Conservation (phyloP, 35 echinoderm and acorn worm genomes). For the Heliocidaris tuberculata region DNA sequence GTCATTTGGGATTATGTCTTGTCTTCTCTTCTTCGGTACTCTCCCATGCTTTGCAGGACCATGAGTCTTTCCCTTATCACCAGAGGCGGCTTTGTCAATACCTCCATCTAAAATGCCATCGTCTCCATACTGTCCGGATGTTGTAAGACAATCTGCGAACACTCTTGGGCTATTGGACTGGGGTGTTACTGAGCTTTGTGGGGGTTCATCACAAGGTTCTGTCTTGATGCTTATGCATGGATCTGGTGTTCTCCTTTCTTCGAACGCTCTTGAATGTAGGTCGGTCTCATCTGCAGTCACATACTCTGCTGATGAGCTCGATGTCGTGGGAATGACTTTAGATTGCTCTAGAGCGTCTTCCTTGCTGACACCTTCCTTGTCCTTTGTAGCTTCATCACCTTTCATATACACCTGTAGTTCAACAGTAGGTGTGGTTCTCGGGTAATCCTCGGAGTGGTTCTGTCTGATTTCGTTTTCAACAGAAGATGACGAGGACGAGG, state of each 20-base stretch:
- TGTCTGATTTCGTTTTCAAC: not conserved
- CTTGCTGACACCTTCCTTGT: not conserved
- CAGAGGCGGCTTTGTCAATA: not conserved
- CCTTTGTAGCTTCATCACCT: not conserved
- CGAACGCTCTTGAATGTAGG: not conserved
- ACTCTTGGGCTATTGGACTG: not conserved
- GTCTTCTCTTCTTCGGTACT: not conserved
- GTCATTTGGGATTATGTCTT: not conserved
- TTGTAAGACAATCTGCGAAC: not conserved
- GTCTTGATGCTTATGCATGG: not conserved
- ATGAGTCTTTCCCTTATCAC: not conserved
- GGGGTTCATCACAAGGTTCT: not conserved
- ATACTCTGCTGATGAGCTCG: conserved; percentile 39
- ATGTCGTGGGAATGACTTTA: not conserved
- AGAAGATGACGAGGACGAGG: conserved; percentile 25
- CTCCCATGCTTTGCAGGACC: not conserved
- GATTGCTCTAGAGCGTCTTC: not conserved
- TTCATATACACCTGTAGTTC: not conserved
- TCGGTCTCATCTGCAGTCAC: conserved; percentile 20
- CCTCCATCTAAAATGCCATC: not conserved
- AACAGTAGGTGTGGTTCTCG: not conserved
- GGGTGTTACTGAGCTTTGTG: not conserved
- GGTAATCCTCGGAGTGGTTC: not conserved
- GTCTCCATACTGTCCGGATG: not conserved
- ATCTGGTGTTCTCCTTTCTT: not conserved